Base-by-base conservation (phyloP, 2,888 invertebrate genomes). In the Caenorhabditis sp. region DNA sequence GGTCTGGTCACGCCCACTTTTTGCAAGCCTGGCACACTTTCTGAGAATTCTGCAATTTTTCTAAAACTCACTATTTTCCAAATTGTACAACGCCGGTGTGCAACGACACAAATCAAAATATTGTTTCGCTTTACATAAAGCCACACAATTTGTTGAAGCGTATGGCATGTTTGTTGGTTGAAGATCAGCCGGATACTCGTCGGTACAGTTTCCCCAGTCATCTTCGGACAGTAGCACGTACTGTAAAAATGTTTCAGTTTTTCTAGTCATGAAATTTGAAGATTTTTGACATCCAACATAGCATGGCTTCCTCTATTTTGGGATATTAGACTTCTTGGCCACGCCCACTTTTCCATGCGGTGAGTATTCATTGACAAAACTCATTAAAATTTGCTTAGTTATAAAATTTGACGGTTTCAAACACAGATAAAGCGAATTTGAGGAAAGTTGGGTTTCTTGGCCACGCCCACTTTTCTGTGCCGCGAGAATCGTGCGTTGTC, bases 161-260 rank as follows among this genome's bases (percentile, higher is more conserved):
- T 79, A 81, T 36, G 79, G 66, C 36, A 77, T 53, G 12, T 69
- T 12, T n/a, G 71, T 55, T 10, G 64, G 14, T 43, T 43, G 43
- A 55, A 79, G 67, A 19, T 59, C 67, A 12, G 31, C 1, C 2
- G 79, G 79, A 65, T 72, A 81, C 19, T 77, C 59, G 10, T 70
- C 59, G 1, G 74, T 72, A 58, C 82, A 81, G 58, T 79, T 78
- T 26, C 82, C 82, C 76, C 81, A 81, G 57, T 76, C 54, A 14
- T 69, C 24, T 6, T 68, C 37, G 12, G 65, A 61, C 14, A 82
- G 69, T 2, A 82, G 71, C 0, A 75, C 66, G 60, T 59, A 79
- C 82, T 82, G 77, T n/a, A 76, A 71, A n/a, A 50, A 19, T 8
- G 12, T 8, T 8, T 43, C 43, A 43, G 17, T 53, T 21, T 53